These are phyloP conservation scores for Hormaphis cornu DNA, from an alignment of 1,140 invertebrate species.

Conservation along the genomic window DNA sequence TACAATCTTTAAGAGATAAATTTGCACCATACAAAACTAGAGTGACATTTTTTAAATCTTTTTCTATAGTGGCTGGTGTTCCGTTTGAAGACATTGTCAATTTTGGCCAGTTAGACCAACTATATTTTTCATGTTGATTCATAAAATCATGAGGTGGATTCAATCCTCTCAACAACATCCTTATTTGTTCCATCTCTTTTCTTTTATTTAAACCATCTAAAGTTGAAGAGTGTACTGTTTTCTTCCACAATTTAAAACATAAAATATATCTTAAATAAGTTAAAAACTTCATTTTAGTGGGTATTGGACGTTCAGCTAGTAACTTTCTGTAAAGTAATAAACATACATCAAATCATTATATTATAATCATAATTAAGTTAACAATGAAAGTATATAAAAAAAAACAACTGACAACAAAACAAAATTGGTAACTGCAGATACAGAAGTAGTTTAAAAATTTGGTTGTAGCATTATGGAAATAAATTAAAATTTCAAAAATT, in stretches of 20 bases:
- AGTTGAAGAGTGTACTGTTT: neutral
- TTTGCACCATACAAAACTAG: neutral
- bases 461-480: too few species aligned
- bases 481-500: too few species aligned
- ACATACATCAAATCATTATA: neutral
- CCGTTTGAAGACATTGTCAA: slow-evolving; percentile 1
- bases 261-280: slow-evolving; percentile 23
- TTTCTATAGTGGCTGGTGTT: slow-evolving; percentile 1
- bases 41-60: slow-evolving; percentile 14
- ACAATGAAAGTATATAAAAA: too few species aligned
- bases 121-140: neutral
- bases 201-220: neutral
- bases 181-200: slow-evolving; percentile 3
- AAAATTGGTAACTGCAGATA: too few species aligned
- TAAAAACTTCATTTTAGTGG: neutral
- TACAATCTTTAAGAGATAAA: neutral
- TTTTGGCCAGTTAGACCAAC: slow-evolving; percentile 21
- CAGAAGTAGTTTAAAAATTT: too few species aligned
- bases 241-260: slow-evolving; percentile 16
- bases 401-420: too few species aligned
- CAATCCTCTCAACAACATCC: neutral
- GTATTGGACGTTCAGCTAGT: neutral
- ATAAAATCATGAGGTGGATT: slow-evolving; percentile 15
- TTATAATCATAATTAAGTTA: neutral
- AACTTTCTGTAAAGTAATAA: neutral